Evolutionary conservation across 2,888 invertebrate genomes (phyloP).

Genomic region (Podabrus alpinus): DNA sequence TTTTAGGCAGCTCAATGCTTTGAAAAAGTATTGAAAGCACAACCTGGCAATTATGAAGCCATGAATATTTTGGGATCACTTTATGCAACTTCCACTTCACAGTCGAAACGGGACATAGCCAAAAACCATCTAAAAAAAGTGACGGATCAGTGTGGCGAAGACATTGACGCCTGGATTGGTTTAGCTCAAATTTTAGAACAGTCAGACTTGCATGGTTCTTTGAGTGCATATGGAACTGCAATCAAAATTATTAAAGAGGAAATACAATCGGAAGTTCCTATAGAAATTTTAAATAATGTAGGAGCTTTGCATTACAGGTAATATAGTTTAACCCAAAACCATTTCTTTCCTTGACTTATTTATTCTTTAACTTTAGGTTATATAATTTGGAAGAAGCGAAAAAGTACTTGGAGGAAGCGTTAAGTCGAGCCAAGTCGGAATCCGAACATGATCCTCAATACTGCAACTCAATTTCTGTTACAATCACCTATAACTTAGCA

Average conservation of each 20-base stretch:
- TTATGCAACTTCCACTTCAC: constrained; percentile 88
- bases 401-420: constrained; percentile 81
- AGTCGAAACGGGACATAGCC: constrained; percentile 90
- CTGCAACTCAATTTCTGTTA: constrained; percentile 94
- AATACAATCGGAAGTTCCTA: constrained; percentile 82
- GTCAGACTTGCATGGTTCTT: constrained; percentile 84
- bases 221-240: constrained; percentile 92
- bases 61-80: constrained; percentile 98
- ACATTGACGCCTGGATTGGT: constrained; percentile 99
- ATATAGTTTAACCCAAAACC: constrained; percentile 7
- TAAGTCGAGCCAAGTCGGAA: constrained; percentile 82
- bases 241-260: constrained; percentile 90
- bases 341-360: constrained; percentile 1
- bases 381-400: constrained; percentile 86
- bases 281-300: constrained; percentile 97
- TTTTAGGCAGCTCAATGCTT: constrained; percentile 93
- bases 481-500: constrained; percentile 95
- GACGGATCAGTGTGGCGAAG: constrained; percentile 96
- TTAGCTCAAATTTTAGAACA: constrained; percentile 97
- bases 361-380: constrained; percentile 62
- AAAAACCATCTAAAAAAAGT: constrained; percentile 93
- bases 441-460: constrained; percentile 87
- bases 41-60: constrained; percentile 98
- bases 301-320: constrained; percentile 86
- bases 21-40: constrained; percentile 96